A percentile compares a stretch with the other conserved stretches of the same genome.
phyloP scores from a whole-genome alignment of 2,113 vertebrate genomes.

The Fregetta grallaria region DNA sequence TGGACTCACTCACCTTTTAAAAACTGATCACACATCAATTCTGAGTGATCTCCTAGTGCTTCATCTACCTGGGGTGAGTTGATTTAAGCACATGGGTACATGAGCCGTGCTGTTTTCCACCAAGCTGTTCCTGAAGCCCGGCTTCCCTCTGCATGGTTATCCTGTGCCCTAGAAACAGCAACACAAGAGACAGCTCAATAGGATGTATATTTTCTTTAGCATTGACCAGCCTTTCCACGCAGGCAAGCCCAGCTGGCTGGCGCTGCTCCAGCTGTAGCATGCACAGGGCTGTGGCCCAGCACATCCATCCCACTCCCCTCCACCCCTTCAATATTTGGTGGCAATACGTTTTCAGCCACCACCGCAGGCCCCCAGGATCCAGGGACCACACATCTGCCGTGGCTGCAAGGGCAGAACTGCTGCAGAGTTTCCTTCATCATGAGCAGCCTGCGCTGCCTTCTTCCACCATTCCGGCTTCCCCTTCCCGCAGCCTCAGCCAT shows the following conservation, averaged over 20 bases:
- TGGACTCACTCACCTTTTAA: background rate
- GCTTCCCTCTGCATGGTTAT: background rate
- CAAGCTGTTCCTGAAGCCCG: background rate
- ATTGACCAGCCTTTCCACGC: background rate
- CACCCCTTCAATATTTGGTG: background rate
- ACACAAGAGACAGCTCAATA: background rate
- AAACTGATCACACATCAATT: background rate
- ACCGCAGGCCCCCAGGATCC: background rate
- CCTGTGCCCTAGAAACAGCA: background rate
- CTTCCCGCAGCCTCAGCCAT: background rate
- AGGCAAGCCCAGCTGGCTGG: background rate
- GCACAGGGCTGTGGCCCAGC: background rate
- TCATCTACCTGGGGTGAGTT: background rate
- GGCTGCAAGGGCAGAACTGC: background rate
- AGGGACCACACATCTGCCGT: accelerated
- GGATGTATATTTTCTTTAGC: background rate
- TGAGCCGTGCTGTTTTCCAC: accelerated
- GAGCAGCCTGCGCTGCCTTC: accelerated
- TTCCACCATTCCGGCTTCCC: background rate
- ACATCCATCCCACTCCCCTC: background rate
- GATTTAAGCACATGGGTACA: background rate
- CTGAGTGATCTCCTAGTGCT: background rate
- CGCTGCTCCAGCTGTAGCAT: accelerated
- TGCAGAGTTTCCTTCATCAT: background rate
- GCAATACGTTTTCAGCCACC: background rate